Conservation (phyloP, 2,888 invertebrate genomes). For the Callyntrura guangdongensis region DNA sequence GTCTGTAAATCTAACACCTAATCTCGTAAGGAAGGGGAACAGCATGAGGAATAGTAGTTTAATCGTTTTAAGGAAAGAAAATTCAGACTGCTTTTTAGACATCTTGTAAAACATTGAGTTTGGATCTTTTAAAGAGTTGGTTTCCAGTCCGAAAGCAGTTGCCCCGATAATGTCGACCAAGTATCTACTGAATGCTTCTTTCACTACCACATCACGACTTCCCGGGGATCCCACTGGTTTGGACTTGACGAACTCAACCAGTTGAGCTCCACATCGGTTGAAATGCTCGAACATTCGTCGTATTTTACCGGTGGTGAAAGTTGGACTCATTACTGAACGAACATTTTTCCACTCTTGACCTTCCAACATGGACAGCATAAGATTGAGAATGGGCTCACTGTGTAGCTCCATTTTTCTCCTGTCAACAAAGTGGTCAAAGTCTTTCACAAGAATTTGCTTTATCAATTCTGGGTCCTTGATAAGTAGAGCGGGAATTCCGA, state of each 20-base stretch:
- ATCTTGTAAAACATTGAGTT: conserved; percentile 86
- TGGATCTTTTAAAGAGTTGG: conserved; percentile 73
- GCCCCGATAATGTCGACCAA: conserved; percentile 85
- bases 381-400: conserved; percentile 75
- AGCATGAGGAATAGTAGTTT: conserved; percentile 40
- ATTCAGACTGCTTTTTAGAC: conserved; percentile 76
- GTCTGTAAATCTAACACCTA: conserved; percentile 68
- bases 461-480: conserved; percentile 80
- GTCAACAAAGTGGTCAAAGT: conserved; percentile 80
- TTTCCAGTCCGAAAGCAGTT: conserved; percentile 86
- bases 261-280: conserved; percentile 65
- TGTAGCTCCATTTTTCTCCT: conserved; percentile 68
- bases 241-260: conserved; percentile 76
- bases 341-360: conserved; percentile 82
- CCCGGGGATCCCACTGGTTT: conserved; percentile 62
- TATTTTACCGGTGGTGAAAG: conserved; percentile 81
- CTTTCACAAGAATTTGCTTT: conserved; percentile 80
- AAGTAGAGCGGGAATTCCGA: conserved; percentile 72
- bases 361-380: conserved; percentile 76
- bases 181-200: conserved; percentile 81
- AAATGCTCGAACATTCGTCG: conserved; percentile 81
- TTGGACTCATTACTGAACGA: conserved; percentile 78
- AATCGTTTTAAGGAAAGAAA: conserved; percentile 43
- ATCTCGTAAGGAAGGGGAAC: conserved; percentile 57
- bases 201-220: conserved; percentile 68